These are phyloP conservation scores for Corythornis madagascariensis DNA, from an alignment of 2,113 vertebrate species.

Conservation along the genomic window DNA sequence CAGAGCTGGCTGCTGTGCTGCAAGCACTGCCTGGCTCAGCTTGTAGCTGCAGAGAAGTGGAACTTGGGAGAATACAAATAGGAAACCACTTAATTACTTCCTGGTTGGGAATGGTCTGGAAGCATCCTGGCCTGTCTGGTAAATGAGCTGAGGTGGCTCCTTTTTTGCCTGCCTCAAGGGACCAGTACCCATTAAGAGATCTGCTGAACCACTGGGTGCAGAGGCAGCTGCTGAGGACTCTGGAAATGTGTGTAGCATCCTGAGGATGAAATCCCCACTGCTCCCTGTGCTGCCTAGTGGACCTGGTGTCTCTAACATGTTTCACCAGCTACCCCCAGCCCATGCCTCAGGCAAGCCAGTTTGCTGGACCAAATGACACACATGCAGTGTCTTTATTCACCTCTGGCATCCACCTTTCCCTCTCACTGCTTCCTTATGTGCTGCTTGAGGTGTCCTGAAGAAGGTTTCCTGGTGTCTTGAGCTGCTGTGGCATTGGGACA, in stretches of 20 bases:
- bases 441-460: background rate
- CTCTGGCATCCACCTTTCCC: background rate
- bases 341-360: background rate
- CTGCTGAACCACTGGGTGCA: background rate
- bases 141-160: background rate
- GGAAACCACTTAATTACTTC: conserved; percentile 14
- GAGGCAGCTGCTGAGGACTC: background rate
- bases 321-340: background rate
- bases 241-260: rapidly evolving
- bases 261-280: background rate
- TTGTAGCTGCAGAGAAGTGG: background rate
- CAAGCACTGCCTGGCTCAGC: background rate
- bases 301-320: background rate
- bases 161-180: background rate
- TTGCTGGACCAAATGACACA: background rate
- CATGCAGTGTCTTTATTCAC: background rate
- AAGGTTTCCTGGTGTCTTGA: background rate
- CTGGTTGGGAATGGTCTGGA: background rate
- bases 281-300: background rate
- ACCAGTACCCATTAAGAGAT: background rate
- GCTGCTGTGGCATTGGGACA: background rate
- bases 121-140: background rate
- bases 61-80: background rate
- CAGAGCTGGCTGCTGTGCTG: background rate
- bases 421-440: background rate